A percentile compares a stretch with the other conserved stretches of the same genome.
Conservation (phyloP, 2,797 vertebrate genomes). For the Clarias laeviceps region DNA sequence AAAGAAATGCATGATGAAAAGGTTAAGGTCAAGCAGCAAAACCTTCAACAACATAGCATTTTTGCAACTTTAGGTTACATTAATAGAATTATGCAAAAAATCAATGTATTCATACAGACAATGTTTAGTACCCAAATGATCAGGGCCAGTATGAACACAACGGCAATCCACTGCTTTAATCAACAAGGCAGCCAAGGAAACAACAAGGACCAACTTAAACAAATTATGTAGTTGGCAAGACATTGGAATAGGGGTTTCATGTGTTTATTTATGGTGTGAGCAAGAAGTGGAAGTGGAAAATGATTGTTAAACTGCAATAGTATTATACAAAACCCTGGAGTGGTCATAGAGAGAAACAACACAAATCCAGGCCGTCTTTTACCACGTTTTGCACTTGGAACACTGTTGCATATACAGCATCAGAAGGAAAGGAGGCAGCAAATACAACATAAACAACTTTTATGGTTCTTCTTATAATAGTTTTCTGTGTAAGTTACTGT, state of each 20-base stretch:
- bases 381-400: no score
- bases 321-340: background rate
- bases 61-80: background rate
- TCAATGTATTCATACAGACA: background rate
- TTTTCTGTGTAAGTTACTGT: no score
- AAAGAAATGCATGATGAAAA: background rate
- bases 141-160: background rate
- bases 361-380: no score
- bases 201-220: background rate
- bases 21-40: background rate
- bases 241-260: background rate
- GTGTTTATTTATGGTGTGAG: background rate
- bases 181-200: background rate
- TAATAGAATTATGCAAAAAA: background rate
- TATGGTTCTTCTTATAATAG: no score
- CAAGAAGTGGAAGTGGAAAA: background rate
- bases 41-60: background rate
- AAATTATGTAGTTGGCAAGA: background rate
- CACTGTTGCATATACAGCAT: no score
- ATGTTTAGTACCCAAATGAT: background rate
- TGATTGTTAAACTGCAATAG: background rate
- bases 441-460: no score
- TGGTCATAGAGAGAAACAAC: no score
- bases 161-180: background rate
- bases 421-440: no score